Evolutionary conservation across 2,797 vertebrate genomes (phyloP).

Genomic region (Phoxinus dragarum): DNA sequence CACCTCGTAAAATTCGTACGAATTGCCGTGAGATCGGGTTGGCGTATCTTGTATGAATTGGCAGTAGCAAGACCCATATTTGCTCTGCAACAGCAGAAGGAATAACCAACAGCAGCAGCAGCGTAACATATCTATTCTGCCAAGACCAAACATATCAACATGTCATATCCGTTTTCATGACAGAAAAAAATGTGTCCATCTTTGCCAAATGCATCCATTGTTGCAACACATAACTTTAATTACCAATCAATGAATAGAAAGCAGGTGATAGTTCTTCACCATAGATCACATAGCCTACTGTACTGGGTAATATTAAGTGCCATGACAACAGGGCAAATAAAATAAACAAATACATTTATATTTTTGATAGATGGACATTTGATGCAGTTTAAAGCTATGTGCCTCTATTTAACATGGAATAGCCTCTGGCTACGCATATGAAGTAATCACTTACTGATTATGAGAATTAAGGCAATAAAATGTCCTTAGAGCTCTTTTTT

Average conservation of each 20-base stretch:
- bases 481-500: neutral
- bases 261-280: neutral
- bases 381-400: neutral
- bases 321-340: neutral
- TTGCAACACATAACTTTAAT: neutral
- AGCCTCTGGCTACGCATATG: neutral
- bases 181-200: neutral
- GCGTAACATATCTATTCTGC: no score
- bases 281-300: neutral
- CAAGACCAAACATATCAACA: no score
- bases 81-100: no score
- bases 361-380: neutral
- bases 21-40: no score
- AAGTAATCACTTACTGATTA: conserved; percentile 10
- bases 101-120: no score
- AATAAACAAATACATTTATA: neutral
- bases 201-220: neutral
- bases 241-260: neutral
- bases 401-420: neutral
- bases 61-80: no score
- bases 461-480: conserved; percentile 5
- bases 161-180: no score
- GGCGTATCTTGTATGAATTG: no score
- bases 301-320: no score
- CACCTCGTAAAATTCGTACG: no score